Evolutionary conservation across 2,888 invertebrate genomes (phyloP).

Genomic region (Lottia scabra): DNA sequence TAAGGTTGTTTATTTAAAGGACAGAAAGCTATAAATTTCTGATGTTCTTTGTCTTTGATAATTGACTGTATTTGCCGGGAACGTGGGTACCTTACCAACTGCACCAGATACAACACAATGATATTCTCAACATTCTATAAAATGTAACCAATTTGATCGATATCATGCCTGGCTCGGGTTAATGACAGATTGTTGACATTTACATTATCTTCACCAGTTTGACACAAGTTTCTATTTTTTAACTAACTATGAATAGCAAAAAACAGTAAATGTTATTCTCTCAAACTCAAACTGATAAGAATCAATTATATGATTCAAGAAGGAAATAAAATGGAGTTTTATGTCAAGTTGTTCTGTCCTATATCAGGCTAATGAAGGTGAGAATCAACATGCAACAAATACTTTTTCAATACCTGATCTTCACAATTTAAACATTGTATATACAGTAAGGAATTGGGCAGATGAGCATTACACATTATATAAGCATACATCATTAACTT

Average conservation of each 20-base stretch:
- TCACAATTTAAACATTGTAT: too few relatives aligned
- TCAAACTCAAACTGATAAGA: too few relatives aligned
- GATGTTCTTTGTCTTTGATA: not conserved
- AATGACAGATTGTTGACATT: constrained; percentile 7
- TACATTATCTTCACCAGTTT: not conserved
- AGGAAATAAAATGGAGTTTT: too few relatives aligned
- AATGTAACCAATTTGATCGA: not conserved
- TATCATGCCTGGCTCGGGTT: not conserved
- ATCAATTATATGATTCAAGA: too few relatives aligned
- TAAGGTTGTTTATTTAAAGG: constrained; percentile 2
- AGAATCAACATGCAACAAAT: too few relatives aligned
- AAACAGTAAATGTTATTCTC: too few relatives aligned
- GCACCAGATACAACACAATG: not conserved
- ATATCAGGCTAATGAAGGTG: too few relatives aligned
- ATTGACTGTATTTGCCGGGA: not conserved
- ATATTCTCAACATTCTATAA: not conserved
- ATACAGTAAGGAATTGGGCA: too few relatives aligned
- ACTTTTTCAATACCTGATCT: too few relatives aligned
- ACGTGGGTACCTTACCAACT: not conserved
- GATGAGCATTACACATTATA: too few relatives aligned
- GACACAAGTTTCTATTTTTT: not conserved
- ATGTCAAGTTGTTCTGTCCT: too few relatives aligned
- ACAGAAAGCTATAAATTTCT: not conserved
- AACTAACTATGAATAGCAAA: not conserved
- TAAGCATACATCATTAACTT: too few relatives aligned